Percentiles rank a stretch among this genome's conserved stretches.
Evolutionary conservation across 2,797 vertebrate species (phyloP).

Genomic region (Pseudomugil gertrudae): DNA sequence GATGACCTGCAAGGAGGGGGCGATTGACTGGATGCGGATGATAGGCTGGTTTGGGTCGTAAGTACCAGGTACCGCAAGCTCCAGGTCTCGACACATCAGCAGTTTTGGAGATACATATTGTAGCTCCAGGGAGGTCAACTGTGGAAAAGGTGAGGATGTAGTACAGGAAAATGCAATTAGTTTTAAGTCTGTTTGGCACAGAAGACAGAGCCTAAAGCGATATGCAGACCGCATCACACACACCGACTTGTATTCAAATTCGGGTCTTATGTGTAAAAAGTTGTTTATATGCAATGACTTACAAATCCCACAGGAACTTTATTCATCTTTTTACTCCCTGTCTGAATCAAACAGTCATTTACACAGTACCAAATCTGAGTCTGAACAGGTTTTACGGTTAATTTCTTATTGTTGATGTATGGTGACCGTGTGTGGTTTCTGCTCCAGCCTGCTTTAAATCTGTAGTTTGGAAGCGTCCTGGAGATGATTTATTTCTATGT

Average conservation of each 20-base stretch:
- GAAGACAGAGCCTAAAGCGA: constrained; percentile 28
- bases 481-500: constrained; percentile 53
- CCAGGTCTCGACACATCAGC: constrained; percentile 96
- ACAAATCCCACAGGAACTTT: constrained; percentile 21
- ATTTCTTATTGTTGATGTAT: constrained; percentile 39
- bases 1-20: constrained; percentile 96
- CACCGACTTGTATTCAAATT: constrained; percentile 11
- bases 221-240: constrained; percentile 24
- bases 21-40: constrained; percentile 98
- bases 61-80: constrained; percentile 94
- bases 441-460: constrained; percentile 20
- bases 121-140: constrained; percentile 97
- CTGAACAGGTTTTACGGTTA: constrained; percentile 29
- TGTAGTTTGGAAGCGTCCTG: constrained; percentile 30
- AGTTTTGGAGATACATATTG: constrained; percentile 98
- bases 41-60: constrained; percentile 98
- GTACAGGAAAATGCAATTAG: constrained; percentile 41
- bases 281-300: constrained; percentile 23
- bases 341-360: constrained; percentile 23
- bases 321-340: constrained; percentile 22
- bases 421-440: constrained; percentile 17
- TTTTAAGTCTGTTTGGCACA: constrained; percentile 22
- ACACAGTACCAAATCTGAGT: constrained; percentile 30
- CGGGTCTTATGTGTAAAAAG: constrained; percentile 20
- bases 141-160: constrained; percentile 38